Conservation (phyloP, 2,797 vertebrate genomes). For the Myotis myotis region DNA sequence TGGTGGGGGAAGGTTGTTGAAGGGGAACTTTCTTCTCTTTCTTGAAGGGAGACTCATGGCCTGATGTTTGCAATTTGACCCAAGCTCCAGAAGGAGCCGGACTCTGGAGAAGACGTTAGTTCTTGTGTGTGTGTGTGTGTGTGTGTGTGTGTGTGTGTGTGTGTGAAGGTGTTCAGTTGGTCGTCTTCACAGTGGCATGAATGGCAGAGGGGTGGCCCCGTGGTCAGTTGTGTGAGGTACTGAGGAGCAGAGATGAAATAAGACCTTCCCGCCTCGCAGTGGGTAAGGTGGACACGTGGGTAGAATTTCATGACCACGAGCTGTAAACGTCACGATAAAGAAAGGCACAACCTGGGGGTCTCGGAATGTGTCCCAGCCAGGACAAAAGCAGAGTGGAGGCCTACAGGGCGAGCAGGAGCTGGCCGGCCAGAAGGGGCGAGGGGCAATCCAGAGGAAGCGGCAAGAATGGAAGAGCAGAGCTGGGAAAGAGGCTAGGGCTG, state of each 20-base stretch:
- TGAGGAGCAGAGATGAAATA: neutral
- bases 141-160: no score
- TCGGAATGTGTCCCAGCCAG: neutral
- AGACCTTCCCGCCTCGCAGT: neutral
- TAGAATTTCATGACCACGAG: neutral
- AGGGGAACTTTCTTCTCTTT: constrained; percentile 30
- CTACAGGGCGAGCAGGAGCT: neutral
- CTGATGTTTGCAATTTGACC: constrained; percentile 65
- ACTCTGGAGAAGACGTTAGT: neutral
- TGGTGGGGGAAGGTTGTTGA: neutral
- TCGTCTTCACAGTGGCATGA: rapidly evolving
- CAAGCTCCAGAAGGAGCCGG: neutral
- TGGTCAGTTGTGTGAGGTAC: no score
- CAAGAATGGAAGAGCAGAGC: neutral
- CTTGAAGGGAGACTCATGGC: constrained; percentile 60
- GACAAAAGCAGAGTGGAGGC: neutral
- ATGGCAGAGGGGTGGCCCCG: neutral
- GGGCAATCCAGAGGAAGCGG: neutral
- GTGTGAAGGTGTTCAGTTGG: neutral
- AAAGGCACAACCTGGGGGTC: neutral
- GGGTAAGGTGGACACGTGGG: neutral
- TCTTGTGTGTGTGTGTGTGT: neutral
- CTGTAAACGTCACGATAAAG: neutral
- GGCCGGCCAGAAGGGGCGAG: neutral
- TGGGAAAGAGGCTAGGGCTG: neutral